These are phyloP conservation scores for Myotis planiceps DNA, from an alignment of 2,797 vertebrate species.

Conservation along the genomic window DNA sequence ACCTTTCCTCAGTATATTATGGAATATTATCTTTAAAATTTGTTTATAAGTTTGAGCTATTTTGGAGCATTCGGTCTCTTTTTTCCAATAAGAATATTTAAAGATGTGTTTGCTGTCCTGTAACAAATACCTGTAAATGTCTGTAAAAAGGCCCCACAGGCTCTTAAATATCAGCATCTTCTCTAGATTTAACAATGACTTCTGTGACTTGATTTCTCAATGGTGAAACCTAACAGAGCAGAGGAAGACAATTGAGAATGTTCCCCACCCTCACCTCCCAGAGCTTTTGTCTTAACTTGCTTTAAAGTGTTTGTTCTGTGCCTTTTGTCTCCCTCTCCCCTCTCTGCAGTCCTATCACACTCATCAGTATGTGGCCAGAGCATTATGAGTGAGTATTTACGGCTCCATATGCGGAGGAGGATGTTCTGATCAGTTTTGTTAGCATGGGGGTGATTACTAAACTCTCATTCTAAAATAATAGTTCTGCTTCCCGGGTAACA, in stretches of 20 bases:
- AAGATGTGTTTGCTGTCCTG: neutral
- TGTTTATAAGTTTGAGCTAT: neutral
- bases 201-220: neutral
- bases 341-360: slow-evolving; percentile 95
- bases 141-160: neutral
- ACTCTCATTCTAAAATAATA: slow-evolving; percentile 11
- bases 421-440: neutral
- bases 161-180: neutral
- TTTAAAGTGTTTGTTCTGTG: slow-evolving; percentile 82
- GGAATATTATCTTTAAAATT: neutral
- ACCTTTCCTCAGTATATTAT: neutral
- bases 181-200: neutral
- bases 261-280: neutral
- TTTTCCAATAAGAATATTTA: neutral
- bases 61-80: neutral
- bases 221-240: neutral
- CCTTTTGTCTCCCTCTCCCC: slow-evolving; percentile 74
- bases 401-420: slow-evolving; percentile 1
- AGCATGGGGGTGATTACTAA: slow-evolving; percentile 57
- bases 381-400: slow-evolving; percentile 97
- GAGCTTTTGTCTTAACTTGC: slow-evolving; percentile 66
- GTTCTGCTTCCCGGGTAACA: slow-evolving; percentile 41
- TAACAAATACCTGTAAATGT: neutral
- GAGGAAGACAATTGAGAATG: neutral
- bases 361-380: slow-evolving; percentile 99